phyloP scores from a whole-genome alignment of 2,797 vertebrate species.

The Telmatherina bonti region DNA sequence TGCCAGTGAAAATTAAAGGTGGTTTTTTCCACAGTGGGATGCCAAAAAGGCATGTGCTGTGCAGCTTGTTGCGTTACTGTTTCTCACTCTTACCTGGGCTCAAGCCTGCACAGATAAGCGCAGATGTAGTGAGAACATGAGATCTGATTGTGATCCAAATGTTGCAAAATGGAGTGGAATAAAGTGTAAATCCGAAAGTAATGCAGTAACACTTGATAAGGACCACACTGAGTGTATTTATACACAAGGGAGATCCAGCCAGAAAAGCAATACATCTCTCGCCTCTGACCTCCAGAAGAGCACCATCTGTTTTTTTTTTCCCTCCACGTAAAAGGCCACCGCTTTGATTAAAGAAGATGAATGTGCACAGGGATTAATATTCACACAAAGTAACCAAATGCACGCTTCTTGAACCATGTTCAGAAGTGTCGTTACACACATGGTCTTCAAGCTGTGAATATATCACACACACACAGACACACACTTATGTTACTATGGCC shows the following conservation, averaged over 20 bases:
- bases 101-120: slow-evolving; percentile 14
- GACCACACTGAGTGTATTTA: slow-evolving; percentile 68
- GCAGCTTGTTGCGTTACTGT: slow-evolving; percentile 56
- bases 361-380: slow-evolving; percentile 33
- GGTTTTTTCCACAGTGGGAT: slow-evolving; percentile 77
- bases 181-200: slow-evolving; percentile 49
- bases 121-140: slow-evolving; percentile 10
- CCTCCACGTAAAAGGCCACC: slow-evolving; percentile 21
- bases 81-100: slow-evolving; percentile 41
- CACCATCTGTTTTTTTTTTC: slow-evolving; percentile 46
- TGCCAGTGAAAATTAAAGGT: slow-evolving; percentile 68
- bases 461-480: slow-evolving; percentile 37
- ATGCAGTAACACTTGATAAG: slow-evolving; percentile 57
- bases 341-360: slow-evolving; percentile 65
- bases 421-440: slow-evolving; percentile 48
- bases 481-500: slow-evolving; percentile 35
- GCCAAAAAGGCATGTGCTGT: slow-evolving; percentile 65
- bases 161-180: slow-evolving; percentile 30
- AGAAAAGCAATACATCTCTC: slow-evolving; percentile 51
- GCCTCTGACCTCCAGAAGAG: slow-evolving; percentile 42
- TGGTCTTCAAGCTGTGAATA: slow-evolving; percentile 23
- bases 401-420: slow-evolving; percentile 39
- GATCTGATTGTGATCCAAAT: slow-evolving; percentile 25
- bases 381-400: slow-evolving; percentile 7
- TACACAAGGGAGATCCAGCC: slow-evolving; percentile 33